A percentile compares a stretch with the other conserved stretches of the same genome.
Evolutionary conservation across 2,888 invertebrate genomes (phyloP).

Genomic region (Serrognathus titanus): DNA sequence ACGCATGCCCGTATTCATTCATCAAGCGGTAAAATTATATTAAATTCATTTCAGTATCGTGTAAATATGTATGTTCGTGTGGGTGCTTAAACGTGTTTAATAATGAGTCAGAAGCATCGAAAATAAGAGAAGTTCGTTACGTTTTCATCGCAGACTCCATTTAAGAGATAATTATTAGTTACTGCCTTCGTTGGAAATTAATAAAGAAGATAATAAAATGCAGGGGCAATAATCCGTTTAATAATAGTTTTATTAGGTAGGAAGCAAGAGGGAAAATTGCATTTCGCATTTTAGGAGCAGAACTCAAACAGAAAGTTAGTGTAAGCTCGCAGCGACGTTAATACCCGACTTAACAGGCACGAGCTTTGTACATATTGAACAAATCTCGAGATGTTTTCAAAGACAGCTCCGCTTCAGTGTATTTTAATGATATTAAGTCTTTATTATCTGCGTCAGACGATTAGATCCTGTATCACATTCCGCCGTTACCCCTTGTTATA

Average conservation of each 20-base stretch:
- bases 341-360: not conserved
- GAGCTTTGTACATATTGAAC: not conserved
- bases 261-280: not conserved
- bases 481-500: too few species aligned
- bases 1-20: too few species aligned
- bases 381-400: not conserved
- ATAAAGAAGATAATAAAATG: not conserved
- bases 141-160: too few species aligned
- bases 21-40: too few species aligned
- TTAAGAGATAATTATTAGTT: too few species aligned
- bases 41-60: too few species aligned
- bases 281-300: not conserved
- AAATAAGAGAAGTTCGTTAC: too few species aligned
- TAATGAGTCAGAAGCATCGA: too few species aligned
- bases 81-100: too few species aligned
- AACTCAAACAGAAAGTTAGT: slow-evolving; percentile 1
- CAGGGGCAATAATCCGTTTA: not conserved
- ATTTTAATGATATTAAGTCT: not conserved
- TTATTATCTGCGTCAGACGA: not conserved
- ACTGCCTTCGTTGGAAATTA: not conserved
- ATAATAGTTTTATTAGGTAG: slow-evolving; percentile 1
- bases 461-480: too few species aligned
- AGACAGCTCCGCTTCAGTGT: not conserved
- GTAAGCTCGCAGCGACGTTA: slow-evolving; percentile 1
- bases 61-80: too few species aligned